phyloP scores from a whole-genome alignment of 2,113 vertebrate species.

The Eudyptes chrysolophus region DNA sequence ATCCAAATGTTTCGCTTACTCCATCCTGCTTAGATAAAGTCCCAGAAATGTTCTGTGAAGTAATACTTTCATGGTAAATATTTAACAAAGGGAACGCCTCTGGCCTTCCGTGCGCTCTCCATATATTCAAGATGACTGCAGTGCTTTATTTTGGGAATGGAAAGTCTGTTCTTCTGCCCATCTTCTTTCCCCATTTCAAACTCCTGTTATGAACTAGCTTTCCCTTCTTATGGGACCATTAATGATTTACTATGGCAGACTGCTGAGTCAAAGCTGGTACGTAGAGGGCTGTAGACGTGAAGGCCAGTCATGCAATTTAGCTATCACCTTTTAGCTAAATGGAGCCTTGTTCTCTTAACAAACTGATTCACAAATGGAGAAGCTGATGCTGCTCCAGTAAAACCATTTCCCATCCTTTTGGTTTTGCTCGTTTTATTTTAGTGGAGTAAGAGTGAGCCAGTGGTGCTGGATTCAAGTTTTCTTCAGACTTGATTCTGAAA shows the following conservation, averaged over 20 bases:
- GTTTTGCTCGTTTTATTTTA: background rate
- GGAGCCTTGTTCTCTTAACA: background rate
- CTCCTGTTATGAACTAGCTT: background rate
- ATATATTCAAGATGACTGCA: background rate
- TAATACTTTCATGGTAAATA: slow-evolving; percentile 42
- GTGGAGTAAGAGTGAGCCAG: background rate
- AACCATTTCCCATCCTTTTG: background rate
- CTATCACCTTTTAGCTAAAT: slow-evolving; percentile 41
- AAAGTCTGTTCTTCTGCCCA: background rate
- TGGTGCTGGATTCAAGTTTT: background rate
- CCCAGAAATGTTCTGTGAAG: slow-evolving; percentile 15
- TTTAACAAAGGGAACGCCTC: slow-evolving; percentile 33
- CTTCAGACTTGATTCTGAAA: background rate
- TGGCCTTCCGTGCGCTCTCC: accelerated
- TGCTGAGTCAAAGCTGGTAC: background rate
- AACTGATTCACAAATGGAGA: slow-evolving; percentile 29
- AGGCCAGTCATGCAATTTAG: slow-evolving; percentile 22
- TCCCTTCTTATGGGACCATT: slow-evolving; percentile 29
- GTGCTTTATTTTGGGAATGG: slow-evolving; percentile 31
- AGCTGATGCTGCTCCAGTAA: background rate
- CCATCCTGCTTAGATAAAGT: background rate
- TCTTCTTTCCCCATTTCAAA: background rate
- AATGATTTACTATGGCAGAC: slow-evolving; percentile 13
- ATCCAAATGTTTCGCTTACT: background rate
- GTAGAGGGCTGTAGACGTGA: background rate